phyloP scores from a whole-genome alignment of 2,113 vertebrate genomes.

The Ia io region DNA sequence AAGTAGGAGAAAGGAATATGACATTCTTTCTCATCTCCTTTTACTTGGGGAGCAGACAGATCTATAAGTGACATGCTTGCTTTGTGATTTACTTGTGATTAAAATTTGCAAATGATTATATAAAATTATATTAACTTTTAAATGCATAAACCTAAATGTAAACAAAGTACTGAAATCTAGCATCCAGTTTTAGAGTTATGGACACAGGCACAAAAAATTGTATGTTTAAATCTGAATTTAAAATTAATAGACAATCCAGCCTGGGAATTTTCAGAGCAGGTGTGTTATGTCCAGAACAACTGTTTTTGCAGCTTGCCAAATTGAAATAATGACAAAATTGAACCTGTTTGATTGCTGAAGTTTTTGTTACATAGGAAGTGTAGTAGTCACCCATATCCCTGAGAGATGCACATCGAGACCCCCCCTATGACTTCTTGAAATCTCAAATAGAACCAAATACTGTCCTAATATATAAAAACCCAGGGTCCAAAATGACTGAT shows the following conservation, averaged over 20 bases:
- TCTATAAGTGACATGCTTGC: neutral
- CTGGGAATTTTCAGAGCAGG: neutral
- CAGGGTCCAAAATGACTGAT: too few species aligned
- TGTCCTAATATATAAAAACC: too few species aligned
- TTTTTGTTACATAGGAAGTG: neutral
- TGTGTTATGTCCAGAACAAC: neutral
- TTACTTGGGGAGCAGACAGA: neutral
- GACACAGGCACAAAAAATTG: constrained; percentile 20
- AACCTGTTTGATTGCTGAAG: constrained; percentile 35
- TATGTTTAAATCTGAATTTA: constrained; percentile 66
- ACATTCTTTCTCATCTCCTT: neutral
- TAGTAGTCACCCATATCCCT: neutral
- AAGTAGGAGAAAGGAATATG: neutral
- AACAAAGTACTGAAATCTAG: constrained; percentile 52
- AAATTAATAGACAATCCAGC: constrained; percentile 11
- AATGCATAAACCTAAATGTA: constrained; percentile 15
- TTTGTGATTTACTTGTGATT: neutral
- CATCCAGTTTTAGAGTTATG: constrained; percentile 52
- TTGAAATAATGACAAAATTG: constrained; percentile 50
- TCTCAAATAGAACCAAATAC: neutral
- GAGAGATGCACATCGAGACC: neutral
- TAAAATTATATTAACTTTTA: neutral
- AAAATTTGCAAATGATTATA: neutral
- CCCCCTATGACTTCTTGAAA: neutral
- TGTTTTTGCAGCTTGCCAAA: constrained; percentile 27